Evolutionary conservation across 2,797 vertebrate species (phyloP).

Genomic region (Sternarchorhynchus goeldii): DNA sequence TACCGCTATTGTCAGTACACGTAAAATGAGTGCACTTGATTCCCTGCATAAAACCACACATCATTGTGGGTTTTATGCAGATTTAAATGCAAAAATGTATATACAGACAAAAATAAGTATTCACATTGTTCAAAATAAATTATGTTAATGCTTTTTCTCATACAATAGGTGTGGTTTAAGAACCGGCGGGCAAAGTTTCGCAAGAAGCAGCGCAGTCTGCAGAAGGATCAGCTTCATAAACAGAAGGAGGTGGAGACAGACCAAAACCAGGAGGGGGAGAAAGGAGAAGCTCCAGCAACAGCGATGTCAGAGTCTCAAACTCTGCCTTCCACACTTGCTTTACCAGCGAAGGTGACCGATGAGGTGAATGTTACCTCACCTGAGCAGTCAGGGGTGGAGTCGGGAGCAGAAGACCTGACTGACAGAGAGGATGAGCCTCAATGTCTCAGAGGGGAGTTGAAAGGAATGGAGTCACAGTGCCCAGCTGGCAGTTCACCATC

Average conservation of each 20-base stretch:
- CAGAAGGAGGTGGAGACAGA: constrained; percentile 87
- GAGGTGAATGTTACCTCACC: constrained; percentile 93
- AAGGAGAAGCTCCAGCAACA: constrained; percentile 68
- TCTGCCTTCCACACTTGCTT: constrained; percentile 72
- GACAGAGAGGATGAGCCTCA: constrained; percentile 87
- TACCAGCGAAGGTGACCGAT: constrained; percentile 77
- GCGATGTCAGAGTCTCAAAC: constrained; percentile 71
- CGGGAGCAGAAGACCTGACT: constrained; percentile 84
- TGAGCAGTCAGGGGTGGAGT: constrained; percentile 92
- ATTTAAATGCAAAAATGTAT: too few relatives aligned
- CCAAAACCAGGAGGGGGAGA: constrained; percentile 76
- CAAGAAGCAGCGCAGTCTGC: constrained; percentile 97
- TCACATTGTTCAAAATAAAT: not conserved
- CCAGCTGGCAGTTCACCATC: constrained; percentile 74
- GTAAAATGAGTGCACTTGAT: too few relatives aligned
- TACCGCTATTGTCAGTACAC: too few relatives aligned
- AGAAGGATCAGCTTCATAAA: constrained; percentile 98
- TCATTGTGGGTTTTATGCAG: too few relatives aligned
- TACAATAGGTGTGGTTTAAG: constrained; percentile 96
- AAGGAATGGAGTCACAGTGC: constrained; percentile 75
- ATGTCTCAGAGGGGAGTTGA: constrained; percentile 75
- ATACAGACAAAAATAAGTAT: too few relatives aligned
- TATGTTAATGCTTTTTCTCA: not conserved
- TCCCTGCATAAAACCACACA: too few relatives aligned
- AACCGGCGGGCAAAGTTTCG: constrained; percentile 97